Percentiles rank a stretch among this genome's conserved stretches.
Evolutionary conservation across 2,888 invertebrate genomes (phyloP).

Genomic region (Pyrgus malvae): DNA sequence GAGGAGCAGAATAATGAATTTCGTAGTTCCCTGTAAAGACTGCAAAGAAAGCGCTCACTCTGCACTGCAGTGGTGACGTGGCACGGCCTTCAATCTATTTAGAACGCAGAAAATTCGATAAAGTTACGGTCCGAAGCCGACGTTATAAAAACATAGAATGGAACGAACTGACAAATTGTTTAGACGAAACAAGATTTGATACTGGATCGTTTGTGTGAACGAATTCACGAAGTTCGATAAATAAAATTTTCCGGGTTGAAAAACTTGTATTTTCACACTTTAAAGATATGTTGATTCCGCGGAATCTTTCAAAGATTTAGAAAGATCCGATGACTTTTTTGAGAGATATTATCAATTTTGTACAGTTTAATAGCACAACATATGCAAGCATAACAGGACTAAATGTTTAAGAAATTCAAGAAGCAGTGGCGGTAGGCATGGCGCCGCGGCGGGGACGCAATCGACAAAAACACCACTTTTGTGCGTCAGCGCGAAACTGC

Average conservation of each 20-base stretch:
- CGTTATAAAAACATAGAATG: slow-evolving; percentile 12
- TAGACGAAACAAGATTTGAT: background rate
- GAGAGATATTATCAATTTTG: too few relatives aligned
- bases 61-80: slow-evolving; percentile 22
- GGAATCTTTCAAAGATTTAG: too few relatives aligned
- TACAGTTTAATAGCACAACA: too few relatives aligned
- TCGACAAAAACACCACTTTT: slow-evolving; percentile 5
- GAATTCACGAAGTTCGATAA: background rate
- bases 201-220: background rate
- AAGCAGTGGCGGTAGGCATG: too few relatives aligned
- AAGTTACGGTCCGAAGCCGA: slow-evolving; percentile 24
- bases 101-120: slow-evolving; percentile 32
- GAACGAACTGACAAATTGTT: slow-evolving; percentile 3
- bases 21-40: background rate
- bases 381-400: too few relatives aligned
- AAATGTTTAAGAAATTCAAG: too few relatives aligned
- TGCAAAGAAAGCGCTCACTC: slow-evolving; percentile 12
- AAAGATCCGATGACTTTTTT: too few relatives aligned
- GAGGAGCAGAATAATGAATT: background rate
- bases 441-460: too few relatives aligned
- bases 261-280: background rate
- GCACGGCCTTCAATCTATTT: slow-evolving; percentile 30
- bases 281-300: too few relatives aligned
- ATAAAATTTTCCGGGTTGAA: background rate
- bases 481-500: slow-evolving; percentile 10